Evolutionary conservation across 37 sponge, comb jelly and placozoan species (phyloP).

Genomic region (Chondrosia reniformis): DNA sequence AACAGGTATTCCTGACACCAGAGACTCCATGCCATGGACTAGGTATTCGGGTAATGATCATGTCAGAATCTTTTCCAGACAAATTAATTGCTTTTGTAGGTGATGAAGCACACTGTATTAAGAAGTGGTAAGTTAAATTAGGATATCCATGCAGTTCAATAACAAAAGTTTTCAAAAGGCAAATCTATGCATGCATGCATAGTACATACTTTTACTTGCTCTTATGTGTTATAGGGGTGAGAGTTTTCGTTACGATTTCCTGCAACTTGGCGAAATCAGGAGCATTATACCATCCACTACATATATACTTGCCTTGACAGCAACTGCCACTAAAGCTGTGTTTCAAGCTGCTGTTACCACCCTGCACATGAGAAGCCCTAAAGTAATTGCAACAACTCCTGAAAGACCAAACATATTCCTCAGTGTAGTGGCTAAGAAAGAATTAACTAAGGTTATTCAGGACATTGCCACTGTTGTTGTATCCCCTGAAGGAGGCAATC

Average conservation of each 20-base stretch:
- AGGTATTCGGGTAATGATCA: not conserved
- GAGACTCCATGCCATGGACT: not conserved
- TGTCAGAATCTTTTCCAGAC: not conserved
- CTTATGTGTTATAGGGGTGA: conserved; percentile 15
- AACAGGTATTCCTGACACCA: conserved; percentile 16
- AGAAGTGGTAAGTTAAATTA: conserved; percentile 3
- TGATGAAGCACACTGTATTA: conserved; percentile 23
- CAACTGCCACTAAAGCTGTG: conserved; percentile 19
- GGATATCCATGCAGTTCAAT: not conserved
- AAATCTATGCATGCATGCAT: too few relatives aligned
- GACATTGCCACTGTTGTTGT: not conserved
- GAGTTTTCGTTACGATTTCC: conserved; percentile 1
- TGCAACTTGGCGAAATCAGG: conserved; percentile 20
- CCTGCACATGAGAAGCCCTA: conserved; percentile 10
- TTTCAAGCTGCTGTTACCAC: not conserved
- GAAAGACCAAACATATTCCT: conserved; percentile 11
- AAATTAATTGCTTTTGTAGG: conserved; percentile 9
- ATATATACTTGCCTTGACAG: conserved; percentile 25
- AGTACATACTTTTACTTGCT: not conserved
- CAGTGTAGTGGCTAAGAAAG: not conserved
- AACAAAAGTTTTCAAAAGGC: too few relatives aligned
- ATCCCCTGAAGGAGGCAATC: not conserved
- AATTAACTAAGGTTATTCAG: conserved; percentile 8
- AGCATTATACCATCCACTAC: conserved; percentile 8
- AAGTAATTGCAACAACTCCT: conserved; percentile 17